Conservation (phyloP, 92 coral and sea anemone genomes). For the Epizoanthus rinbou region DNA sequence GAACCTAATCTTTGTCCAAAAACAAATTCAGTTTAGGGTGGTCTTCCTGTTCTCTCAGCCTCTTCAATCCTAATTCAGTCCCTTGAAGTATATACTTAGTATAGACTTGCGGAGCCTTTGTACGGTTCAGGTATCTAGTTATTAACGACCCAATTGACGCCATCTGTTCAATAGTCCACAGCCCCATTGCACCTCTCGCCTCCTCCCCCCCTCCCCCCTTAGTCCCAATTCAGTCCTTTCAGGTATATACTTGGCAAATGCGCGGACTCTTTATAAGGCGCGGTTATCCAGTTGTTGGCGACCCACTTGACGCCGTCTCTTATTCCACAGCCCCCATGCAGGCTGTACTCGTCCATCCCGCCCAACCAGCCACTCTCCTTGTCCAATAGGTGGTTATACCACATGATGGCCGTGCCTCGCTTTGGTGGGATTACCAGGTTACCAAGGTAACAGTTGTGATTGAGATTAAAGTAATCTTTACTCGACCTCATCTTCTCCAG, state of each 20-base stretch:
- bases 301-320: slow-evolving; percentile 50
- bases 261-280: slow-evolving; percentile 66
- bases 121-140: slow-evolving; percentile 76
- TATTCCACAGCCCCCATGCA: slow-evolving; percentile 62
- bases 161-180: slow-evolving; percentile 39
- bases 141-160: slow-evolving; percentile 53
- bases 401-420: slow-evolving; percentile 53
- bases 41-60: too few relatives aligned
- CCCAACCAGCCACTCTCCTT: slow-evolving; percentile 58
- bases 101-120: slow-evolving; percentile 47
- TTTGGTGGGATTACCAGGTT: slow-evolving; percentile 49
- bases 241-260: slow-evolving; percentile 46
- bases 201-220: too few relatives aligned
- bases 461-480: slow-evolving; percentile 25
- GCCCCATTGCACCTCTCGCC: slow-evolving; percentile 48
- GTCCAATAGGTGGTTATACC: slow-evolving; percentile 57
- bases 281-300: slow-evolving; percentile 68
- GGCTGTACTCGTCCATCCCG: slow-evolving; percentile 40
- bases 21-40: too few relatives aligned
- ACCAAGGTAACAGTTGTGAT: slow-evolving; percentile 49
- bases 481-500: too few relatives aligned
- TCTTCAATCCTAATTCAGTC: too few relatives aligned
- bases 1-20: too few relatives aligned
- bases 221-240: too few relatives aligned
- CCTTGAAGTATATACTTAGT: neutral